Base-by-base conservation (phyloP, 2,888 invertebrate genomes). In the Leptopilina syphax region DNA sequence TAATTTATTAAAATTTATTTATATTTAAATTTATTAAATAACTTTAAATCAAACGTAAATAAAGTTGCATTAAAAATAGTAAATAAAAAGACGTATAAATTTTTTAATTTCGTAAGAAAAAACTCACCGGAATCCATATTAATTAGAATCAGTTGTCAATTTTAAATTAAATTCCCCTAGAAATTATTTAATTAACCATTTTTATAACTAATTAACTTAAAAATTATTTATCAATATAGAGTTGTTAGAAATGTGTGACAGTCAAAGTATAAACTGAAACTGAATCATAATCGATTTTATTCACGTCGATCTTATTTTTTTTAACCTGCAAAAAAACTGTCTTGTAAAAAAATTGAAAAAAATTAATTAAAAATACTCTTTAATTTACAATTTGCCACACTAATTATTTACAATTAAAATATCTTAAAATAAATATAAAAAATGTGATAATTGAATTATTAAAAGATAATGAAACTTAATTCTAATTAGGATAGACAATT, bases 51-150 rank as follows among this genome's bases (percentile, higher is more conserved):
- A 9, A 67, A 44, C 4, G 3, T 34, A 34, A 34, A 4, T 34
- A 34, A 34, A 3, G 34, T 34, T 34, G 1, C 3, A 4, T 34
- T 34, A 34, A 34, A 34, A 34, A 34, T 34, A 3, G 34, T 34
- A 34, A 34, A 34, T 34, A 2, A 34, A 2, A 34, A 34, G 34
- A 34, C 34, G 18, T 18, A 34, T 34, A 34, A 34, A 34, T 34
- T 34, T 44, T 44, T 5, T 44, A 18, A 10, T 1, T 50, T 50
- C 10, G 9, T 50, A 12, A 50, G 10, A 10, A 65, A 67, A n/a
- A 41, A 80, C 82, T 80, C 65, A 83, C 83, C 79, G 34, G 65
- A 65, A 63, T 57, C 65, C 60, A 18, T 77, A 76, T n/a, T 60
- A 78, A 66, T 65, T 76, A 54, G 27, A 34, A 18, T 65, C 6